These are phyloP conservation scores for Euglossa dilemma DNA, from an alignment of 1,140 invertebrate genomes.

Conservation along the genomic window DNA sequence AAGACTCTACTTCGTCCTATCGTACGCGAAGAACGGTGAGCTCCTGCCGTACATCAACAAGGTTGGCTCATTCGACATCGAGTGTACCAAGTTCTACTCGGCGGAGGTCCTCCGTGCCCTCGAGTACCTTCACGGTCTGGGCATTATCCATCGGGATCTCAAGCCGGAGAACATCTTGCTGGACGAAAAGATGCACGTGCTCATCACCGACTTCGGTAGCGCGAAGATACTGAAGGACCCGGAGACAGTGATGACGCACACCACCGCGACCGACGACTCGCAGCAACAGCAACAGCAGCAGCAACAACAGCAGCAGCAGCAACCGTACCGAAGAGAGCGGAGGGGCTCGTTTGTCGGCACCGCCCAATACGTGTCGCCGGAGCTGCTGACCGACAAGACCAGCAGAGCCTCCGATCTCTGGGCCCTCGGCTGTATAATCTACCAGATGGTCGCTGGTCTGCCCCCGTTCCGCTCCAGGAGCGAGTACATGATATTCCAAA, in stretches of 20 bases:
- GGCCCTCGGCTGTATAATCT: slow-evolving; percentile 98
- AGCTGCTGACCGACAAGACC: slow-evolving; percentile 93
- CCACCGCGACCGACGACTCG: slow-evolving; percentile 11
- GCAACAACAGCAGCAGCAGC: slow-evolving; percentile 64
- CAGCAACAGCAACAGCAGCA: slow-evolving; percentile 39
- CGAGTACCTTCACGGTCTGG: slow-evolving; percentile 94
- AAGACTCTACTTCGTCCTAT: slow-evolving; percentile 97
- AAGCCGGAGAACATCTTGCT: slow-evolving; percentile 95
- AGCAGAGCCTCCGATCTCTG: slow-evolving; percentile 96
- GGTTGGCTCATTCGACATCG: slow-evolving; percentile 94
- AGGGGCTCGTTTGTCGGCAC: slow-evolving; percentile 98
- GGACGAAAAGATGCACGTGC: slow-evolving; percentile 97
- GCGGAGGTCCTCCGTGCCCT: slow-evolving; percentile 96
- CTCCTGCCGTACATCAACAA: slow-evolving; percentile 95
- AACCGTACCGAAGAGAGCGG: slow-evolving; percentile 80
- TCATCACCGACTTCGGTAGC: slow-evolving; percentile 98
- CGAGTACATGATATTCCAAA: slow-evolving; percentile 98
- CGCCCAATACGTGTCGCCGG: slow-evolving; percentile 99
- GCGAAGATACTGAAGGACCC: slow-evolving; percentile 90
- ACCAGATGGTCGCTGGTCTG: slow-evolving; percentile 97
- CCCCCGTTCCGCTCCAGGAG: slow-evolving; percentile 96
- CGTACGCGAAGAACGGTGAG: slow-evolving; percentile 97
- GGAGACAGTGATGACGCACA: slow-evolving; percentile 42
- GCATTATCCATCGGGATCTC: slow-evolving; percentile 96
- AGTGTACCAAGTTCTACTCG: slow-evolving; percentile 95